These are phyloP conservation scores for Hydractinia symbiolongicarpus DNA, from an alignment of 30 jellyfish, hydroid and myxozoan genomes.

Conservation along the genomic window DNA sequence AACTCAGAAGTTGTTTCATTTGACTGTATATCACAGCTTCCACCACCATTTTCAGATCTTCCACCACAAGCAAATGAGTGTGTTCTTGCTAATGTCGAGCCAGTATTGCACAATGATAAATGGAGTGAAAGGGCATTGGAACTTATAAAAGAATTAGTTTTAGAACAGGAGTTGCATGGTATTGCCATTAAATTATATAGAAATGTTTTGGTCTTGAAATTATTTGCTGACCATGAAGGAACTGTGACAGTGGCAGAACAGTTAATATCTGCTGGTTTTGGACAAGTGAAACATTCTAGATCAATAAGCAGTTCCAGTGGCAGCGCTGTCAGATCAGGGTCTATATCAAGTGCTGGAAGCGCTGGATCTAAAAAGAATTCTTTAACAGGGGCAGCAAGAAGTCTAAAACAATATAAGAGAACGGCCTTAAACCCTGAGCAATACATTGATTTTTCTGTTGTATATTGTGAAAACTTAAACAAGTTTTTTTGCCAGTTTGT, in stretches of 20 bases:
- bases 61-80: constrained; percentile 82
- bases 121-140: constrained; percentile 75
- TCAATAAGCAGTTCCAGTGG: constrained; percentile 43
- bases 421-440: constrained; percentile 23
- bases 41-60: constrained; percentile 46
- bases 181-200: constrained; percentile 55
- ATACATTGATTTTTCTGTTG: constrained; percentile 53
- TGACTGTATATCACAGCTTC: constrained; percentile 26
- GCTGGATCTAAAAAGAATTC: constrained; percentile 38
- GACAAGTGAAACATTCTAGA: constrained; percentile 37
- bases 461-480: constrained; percentile 39
- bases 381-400: constrained; percentile 31
- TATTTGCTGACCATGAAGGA: constrained; percentile 51
- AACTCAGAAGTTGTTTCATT: constrained; percentile 45
- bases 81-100: constrained; percentile 69
- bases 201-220: constrained; percentile 43
- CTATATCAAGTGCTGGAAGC: constrained; percentile 21
- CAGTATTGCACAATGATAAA: constrained; percentile 51
- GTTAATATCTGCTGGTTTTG: constrained; percentile 79
- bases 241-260: constrained; percentile 64
- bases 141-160: constrained; percentile 60
- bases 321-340: constrained; percentile 37
- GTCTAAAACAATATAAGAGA: constrained; percentile 7
- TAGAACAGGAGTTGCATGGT: constrained; percentile 69
- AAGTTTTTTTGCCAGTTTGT: constrained; percentile 67